Evolutionary conservation across 2,888 invertebrate species (phyloP), one percentile per base, ranked within the genome.

Genomic region (Xestia ashworthii): DNA sequence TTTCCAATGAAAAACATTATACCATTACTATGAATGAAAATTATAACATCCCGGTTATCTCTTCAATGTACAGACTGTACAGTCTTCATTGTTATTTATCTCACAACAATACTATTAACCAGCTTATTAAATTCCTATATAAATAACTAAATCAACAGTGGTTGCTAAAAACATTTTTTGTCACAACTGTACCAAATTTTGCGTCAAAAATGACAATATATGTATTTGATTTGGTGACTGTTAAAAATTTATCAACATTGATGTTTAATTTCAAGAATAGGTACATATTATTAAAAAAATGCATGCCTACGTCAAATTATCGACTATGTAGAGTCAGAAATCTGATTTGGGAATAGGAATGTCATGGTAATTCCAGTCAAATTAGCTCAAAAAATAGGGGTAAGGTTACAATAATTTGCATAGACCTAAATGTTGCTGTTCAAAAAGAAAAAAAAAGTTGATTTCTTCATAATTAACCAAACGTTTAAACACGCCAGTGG

Each of bases 161-260:
- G 8, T 65, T 44, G 53, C 0, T 48, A 22, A 22, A 32, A 71
- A 55, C 70, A 46, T 22, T 86, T 82, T 82, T 76, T 65, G 66
- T 77, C 9, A 12, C 9, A 41, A 85, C 50, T 85, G 82, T 82
- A 82, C 68, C 41, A 65, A 81, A 14, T 32, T 25, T 65, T 46
- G 32, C 19, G 16, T 32, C 32, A 32, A 1, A 2, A 32, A 32
- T 32, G 32, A 32, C 32, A 32, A 32, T 32, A 32, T n/a, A 32
- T 32, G n/a, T 32, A 32, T 32, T 32, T 32, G 32, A 32, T 32
- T 32, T 2, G 32, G 32, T 32, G 32, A 32, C 32, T 32, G 32
- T 32, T 32, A 32, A 32, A 32, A 32, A 32, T 32, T 32, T 1
- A 32, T 32, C 32, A 32, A 32, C 38, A 62, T 62, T 38, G 32